Evolutionary conservation across 2,113 vertebrate genomes (phyloP).

Genomic region (Equus quagga): DNA sequence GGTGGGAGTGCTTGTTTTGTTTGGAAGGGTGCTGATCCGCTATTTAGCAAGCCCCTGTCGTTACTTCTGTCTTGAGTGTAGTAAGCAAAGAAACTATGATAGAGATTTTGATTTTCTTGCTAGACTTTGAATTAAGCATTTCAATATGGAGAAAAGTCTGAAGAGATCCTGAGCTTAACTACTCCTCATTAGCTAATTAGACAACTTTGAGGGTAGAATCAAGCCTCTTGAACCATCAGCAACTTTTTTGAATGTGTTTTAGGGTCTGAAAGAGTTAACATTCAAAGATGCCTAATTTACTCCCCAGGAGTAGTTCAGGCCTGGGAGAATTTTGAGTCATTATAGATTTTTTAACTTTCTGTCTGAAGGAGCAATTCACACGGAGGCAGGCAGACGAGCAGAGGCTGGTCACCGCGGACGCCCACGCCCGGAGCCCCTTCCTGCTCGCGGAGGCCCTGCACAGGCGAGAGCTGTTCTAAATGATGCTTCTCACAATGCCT

Average conservation of each 20-base stretch:
- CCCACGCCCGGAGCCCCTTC: too few species aligned
- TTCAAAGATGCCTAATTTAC: conserved; percentile 42
- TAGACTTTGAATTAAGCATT: not conserved
- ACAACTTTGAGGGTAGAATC: not conserved
- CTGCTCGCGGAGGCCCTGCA: not conserved
- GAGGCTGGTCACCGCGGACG: not conserved
- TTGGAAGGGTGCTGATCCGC: not conserved
- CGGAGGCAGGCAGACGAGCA: conserved; percentile 53
- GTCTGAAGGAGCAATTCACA: conserved; percentile 58
- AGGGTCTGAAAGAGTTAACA: conserved; percentile 60
- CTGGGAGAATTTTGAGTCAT: conserved; percentile 63
- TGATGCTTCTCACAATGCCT: conserved; percentile 55
- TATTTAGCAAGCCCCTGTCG: not conserved
- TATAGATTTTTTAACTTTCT: conserved; percentile 70
- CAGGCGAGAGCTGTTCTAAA: conserved; percentile 57
- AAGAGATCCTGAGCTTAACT: not conserved
- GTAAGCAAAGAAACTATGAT: not conserved
- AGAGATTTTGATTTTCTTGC: not conserved
- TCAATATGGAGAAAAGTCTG: not conserved
- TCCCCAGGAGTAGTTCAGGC: not conserved
- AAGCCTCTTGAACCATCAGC: not conserved
- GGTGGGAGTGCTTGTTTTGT: not conserved
- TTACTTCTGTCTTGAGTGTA: not conserved
- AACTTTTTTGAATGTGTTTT: conserved; percentile 13
- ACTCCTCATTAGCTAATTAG: conserved; percentile 7